Evolutionary conservation across 2,113 vertebrate genomes (phyloP).

Genomic region (Prionailurus bengalensis): DNA sequence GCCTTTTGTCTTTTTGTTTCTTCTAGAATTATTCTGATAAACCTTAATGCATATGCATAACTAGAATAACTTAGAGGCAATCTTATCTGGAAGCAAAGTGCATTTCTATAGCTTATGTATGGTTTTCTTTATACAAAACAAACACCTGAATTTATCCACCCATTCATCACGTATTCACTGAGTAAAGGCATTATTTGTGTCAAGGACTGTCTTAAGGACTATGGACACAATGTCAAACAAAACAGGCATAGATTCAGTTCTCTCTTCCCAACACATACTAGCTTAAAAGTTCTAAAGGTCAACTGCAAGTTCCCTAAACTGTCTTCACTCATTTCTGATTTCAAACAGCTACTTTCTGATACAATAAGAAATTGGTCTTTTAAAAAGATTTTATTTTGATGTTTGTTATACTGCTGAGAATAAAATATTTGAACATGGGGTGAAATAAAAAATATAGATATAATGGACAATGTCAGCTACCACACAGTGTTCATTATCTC

Average conservation of each 20-base stretch:
- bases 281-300: background rate
- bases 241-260: background rate
- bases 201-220: background rate
- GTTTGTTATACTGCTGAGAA: background rate
- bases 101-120: background rate
- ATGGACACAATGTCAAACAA: background rate
- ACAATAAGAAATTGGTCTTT: background rate
- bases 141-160: background rate
- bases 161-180: background rate
- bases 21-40: background rate
- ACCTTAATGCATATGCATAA: background rate
- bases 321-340: background rate
- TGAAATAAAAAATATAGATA: background rate
- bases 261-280: background rate
- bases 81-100: background rate
- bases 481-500: background rate
- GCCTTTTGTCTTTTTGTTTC: background rate
- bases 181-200: background rate
- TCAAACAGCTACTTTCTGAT: background rate
- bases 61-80: background rate
- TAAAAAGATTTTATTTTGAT: constrained; percentile 17
- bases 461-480: background rate
- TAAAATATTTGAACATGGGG: background rate
- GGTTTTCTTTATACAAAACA: background rate
- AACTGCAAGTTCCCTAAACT: background rate